Conservation (phyloP, 2,888 invertebrate species). For the Limulus polyphemus region DNA sequence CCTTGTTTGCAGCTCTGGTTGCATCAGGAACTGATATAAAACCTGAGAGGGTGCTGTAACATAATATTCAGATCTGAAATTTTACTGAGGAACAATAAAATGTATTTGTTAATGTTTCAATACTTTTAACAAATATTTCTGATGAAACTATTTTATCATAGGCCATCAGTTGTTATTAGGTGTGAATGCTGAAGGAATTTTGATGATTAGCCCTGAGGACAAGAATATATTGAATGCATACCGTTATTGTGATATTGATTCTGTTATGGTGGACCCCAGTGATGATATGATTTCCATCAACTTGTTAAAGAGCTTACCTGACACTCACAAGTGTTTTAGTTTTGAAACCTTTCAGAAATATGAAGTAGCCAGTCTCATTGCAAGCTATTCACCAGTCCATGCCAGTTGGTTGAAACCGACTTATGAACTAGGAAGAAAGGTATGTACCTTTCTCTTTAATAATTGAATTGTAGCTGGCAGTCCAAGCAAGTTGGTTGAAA, state of each 20-base stretch:
- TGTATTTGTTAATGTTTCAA: too few species aligned
- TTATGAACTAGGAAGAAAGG: conserved; percentile 26
- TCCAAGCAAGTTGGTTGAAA: conserved; percentile 31
- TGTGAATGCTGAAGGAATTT: conserved; percentile 77
- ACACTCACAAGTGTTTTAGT: conserved; percentile 66
- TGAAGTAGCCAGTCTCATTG: conserved; percentile 82
- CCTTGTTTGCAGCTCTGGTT: too few species aligned
- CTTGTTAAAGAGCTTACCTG: conserved; percentile 53
- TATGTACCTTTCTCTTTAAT: conserved; percentile 5
- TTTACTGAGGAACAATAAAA: too few species aligned
- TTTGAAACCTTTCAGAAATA: conserved; percentile 79
- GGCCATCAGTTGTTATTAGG: conserved; percentile 55
- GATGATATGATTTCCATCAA: conserved; percentile 85
- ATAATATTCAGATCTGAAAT: too few species aligned
- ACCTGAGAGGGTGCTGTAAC: too few species aligned
- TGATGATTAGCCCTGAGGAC: conserved; percentile 79
- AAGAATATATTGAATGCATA: conserved; percentile 84
- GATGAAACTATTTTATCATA: conserved; percentile 17
- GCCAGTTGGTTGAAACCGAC: conserved; percentile 45
- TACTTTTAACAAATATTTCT: neutral
- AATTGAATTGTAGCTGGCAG: too few species aligned
- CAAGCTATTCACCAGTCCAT: conserved; percentile 74
- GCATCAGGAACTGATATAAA: too few species aligned
- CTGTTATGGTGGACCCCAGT: conserved; percentile 77
- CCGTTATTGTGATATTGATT: conserved; percentile 78